Evolutionary conservation across 2,113 vertebrate species (phyloP).

Genomic region (Sinosuthora webbiana): DNA sequence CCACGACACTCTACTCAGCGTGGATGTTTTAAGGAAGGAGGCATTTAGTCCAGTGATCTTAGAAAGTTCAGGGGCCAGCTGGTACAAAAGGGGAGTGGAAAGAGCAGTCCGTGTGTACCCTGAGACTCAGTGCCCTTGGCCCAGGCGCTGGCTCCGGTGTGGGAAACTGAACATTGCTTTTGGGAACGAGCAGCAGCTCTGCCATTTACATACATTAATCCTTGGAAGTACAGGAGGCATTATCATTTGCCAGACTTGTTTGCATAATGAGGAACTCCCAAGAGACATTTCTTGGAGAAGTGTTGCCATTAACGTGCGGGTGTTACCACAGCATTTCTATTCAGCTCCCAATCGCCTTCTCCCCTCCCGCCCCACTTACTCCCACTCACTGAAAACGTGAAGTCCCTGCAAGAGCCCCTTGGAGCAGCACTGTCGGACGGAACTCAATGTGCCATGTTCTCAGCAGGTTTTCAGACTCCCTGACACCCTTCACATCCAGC

Average conservation of each 20-base stretch:
- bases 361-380: not conserved
- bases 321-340: not conserved
- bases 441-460: not conserved
- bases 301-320: not conserved
- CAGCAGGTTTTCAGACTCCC: not conserved
- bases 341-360: not conserved
- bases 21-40: not conserved
- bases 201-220: conserved; percentile 53
- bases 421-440: not conserved
- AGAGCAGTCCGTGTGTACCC: not conserved
- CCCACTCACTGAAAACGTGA: not conserved
- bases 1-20: rapidly evolving
- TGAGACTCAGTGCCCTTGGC: not conserved
- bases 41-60: not conserved
- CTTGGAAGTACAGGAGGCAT: conserved; percentile 39
- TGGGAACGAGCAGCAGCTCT: not conserved
- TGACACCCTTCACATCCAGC: not conserved
- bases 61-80: not conserved
- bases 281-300: conserved; percentile 41
- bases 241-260: conserved; percentile 55
- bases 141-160: rapidly evolving
- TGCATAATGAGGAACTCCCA: conserved; percentile 59
- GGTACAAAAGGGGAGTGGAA: not conserved
- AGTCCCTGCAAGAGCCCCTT: not conserved
- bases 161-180: conserved; percentile 20